Evolutionary conservation across 2,113 vertebrate genomes (phyloP), one percentile per base, ranked within the genome.

Genomic region (Malaclemys terrapin): DNA sequence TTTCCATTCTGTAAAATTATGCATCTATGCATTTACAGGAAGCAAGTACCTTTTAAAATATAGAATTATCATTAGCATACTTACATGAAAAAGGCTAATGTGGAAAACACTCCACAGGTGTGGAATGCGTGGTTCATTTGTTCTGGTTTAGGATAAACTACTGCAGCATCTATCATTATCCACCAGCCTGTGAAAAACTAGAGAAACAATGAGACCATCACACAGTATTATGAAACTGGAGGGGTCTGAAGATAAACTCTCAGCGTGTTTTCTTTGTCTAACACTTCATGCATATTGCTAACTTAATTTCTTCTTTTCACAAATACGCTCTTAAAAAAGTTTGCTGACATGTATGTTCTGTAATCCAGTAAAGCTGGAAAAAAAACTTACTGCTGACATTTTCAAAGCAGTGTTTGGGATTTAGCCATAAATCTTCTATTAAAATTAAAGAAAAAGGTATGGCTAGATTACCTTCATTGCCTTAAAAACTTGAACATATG

Each of bases 131-230:
- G 99, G 96, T 99, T 99, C 97, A 99, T 96, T 91, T 99, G 93
- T 50, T 98, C 98, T 45, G 98, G 98, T 47, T 90, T 88, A 0
- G 98, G 98, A 14, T 99, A 99, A 2, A 98, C 98, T 86, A 99
- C 99, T 0, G 99, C 99, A 0, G 99, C 99, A 2, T 99, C 99
- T 20, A 99, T 99, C 98, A 99, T 99, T 93, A 99, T 98, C 99
- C 99, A 99, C 99, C 99, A 99, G 49, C 99, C 99, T 90, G 99
- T 99, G 95, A 99, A 99, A 95, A 99, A 99, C 99, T 99, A 56
- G 53, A 93, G 52, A 93, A 47, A 81, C 45, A 69, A 31, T 1
- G 56, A 94, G 20, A 85, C 29, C 17, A 69, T 54, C 69, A 69
- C 78, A 49, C 5, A 24, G 29, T 45, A 53, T 57, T 8, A 4